Evolutionary conservation across 2,797 vertebrate species (phyloP), one percentile per base, ranked within the genome.

Genomic region (Sphaeramia orbicularis): DNA sequence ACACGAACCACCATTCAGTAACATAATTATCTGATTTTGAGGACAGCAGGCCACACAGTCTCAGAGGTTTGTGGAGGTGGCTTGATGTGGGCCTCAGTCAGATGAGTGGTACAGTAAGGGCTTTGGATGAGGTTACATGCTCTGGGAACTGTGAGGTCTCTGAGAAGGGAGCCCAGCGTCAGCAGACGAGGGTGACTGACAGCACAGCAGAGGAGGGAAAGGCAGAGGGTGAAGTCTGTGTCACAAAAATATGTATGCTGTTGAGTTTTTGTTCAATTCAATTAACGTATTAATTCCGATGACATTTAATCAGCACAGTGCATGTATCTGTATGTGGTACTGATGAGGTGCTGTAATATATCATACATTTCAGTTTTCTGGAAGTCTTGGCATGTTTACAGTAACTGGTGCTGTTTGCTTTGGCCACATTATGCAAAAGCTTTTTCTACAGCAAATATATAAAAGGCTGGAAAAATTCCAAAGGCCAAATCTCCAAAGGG

Each of bases 81-180:
- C 62, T 70, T 19, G 13, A 56, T 74, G 38, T 61, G 62, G 57
- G 72, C 52, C 59, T 70, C 68, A 49, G 71, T 83, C 62, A 78
- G 74, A 87, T 80, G 76, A 87, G 78, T 16, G 65, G 27, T 66
- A 75, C 76, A 77, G 80, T 69, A 76, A 82, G 37, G 41, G 55
- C 19, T 56, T 50, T 10, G 58, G 79, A 72, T 84, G 79, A 75
- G 77, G 87, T 86, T 81, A 81, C 60, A 67, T 55, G 76, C 81
- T 70, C 48, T 73, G 82, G 85, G 85, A 85, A 54, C 42, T 51
- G 54, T 58, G 35, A 42, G 62, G 58, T 43, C 65, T 67, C 50
- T 48, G 63, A 64, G 69, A 71, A 18, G 43, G 6, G 56, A 65
- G 37, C 10, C 45, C 45, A 56, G 44, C 18, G 35, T 67, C 51